phyloP scores from a whole-genome alignment of 2,797 vertebrate species.

The Pangasius djambal region DNA sequence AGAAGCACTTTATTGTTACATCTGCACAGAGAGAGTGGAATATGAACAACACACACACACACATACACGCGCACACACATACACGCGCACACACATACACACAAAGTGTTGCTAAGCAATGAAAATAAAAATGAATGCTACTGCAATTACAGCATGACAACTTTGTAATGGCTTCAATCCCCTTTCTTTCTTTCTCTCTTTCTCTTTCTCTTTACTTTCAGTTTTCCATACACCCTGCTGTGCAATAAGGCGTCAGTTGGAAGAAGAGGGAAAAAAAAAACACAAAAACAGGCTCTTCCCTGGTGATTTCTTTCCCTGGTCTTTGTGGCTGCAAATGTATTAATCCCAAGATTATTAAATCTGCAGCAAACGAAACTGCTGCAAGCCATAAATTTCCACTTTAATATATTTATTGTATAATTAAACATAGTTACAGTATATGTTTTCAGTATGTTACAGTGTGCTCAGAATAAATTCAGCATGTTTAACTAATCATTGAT shows the following conservation, averaged over 20 bases:
- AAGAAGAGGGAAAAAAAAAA: slow-evolving; percentile 2
- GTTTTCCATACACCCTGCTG: slow-evolving; percentile 43
- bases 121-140: slow-evolving; percentile 60
- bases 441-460: background rate
- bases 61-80: slow-evolving; percentile 33
- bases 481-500: background rate
- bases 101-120: slow-evolving; percentile 59
- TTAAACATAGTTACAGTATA: background rate
- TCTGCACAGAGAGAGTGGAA: slow-evolving; percentile 1
- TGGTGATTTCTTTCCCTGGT: background rate
- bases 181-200: slow-evolving; percentile 22
- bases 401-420: background rate
- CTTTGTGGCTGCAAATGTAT: background rate
- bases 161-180: slow-evolving; percentile 55
- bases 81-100: slow-evolving; percentile 29
- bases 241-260: slow-evolving; percentile 27
- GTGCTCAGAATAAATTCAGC: background rate
- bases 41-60: slow-evolving; percentile 43
- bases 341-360: background rate
- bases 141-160: slow-evolving; percentile 56
- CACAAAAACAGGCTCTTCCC: slow-evolving; percentile 7
- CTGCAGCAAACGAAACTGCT: background rate
- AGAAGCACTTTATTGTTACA: background rate
- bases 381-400: background rate
- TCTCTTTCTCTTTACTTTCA: slow-evolving; percentile 29